Percentiles rank a stretch among this genome's conserved stretches.
Conservation (phyloP, 2,113 vertebrate species). For the Mesocricetus auratus region DNA sequence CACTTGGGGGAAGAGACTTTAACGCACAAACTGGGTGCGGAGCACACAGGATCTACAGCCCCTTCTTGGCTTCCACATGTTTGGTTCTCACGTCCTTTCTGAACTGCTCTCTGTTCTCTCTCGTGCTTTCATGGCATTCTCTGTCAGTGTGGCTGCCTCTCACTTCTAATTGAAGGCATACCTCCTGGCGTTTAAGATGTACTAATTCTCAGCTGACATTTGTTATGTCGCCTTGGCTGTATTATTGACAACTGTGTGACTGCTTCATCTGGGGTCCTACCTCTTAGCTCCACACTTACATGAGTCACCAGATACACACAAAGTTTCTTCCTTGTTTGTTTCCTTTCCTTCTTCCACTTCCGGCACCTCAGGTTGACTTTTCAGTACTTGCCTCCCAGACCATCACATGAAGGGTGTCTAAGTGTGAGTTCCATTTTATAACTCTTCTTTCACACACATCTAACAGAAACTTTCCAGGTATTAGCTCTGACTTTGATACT, state of each 20-base stretch:
- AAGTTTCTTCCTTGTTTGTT: not conserved
- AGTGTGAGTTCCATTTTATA: not conserved
- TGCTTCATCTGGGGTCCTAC: not conserved
- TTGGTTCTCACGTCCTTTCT: not conserved
- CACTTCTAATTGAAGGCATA: not conserved
- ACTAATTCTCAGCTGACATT: not conserved
- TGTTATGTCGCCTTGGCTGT: not conserved
- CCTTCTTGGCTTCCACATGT: not conserved
- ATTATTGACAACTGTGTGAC: rapidly evolving
- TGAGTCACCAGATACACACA: not conserved
- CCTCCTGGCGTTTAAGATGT: not conserved
- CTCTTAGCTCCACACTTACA: not conserved
- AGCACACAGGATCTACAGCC: no score
- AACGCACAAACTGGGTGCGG: not conserved
- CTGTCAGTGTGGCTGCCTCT: not conserved
- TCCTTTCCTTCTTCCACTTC: not conserved
- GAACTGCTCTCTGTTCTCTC: not conserved
- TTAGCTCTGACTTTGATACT: not conserved
- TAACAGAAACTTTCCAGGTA: not conserved
- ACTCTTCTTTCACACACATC: not conserved
- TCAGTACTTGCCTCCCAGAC: not conserved
- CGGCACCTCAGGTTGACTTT: not conserved
- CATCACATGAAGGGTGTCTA: not conserved
- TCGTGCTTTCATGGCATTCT: rapidly evolving
- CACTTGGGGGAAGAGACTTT: not conserved